Percentiles rank a stretch among this genome's conserved stretches.
Evolutionary conservation across 2,113 vertebrate genomes (phyloP).

Genomic region (Alethe castanea): DNA sequence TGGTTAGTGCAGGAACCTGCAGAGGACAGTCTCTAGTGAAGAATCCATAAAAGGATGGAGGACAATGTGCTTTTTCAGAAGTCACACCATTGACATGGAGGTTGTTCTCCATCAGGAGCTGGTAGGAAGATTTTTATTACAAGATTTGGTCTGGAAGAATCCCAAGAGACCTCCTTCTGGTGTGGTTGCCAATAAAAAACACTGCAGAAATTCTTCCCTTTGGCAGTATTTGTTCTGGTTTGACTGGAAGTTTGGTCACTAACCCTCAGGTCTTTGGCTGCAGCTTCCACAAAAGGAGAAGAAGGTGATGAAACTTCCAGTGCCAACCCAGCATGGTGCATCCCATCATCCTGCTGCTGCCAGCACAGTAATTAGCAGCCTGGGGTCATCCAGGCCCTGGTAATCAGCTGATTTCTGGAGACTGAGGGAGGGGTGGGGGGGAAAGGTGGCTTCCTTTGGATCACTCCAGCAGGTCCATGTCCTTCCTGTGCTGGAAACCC

Average conservation of each 20-base stretch:
- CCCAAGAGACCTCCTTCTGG: background rate
- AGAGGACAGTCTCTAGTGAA: background rate
- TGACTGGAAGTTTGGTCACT: background rate
- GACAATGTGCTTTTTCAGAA: background rate
- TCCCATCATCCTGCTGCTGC: background rate
- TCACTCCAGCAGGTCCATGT: background rate
- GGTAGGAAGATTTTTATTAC: background rate
- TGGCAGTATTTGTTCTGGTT: background rate
- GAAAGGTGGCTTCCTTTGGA: background rate
- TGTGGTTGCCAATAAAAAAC: slow-evolving; percentile 7
- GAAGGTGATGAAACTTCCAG: background rate
- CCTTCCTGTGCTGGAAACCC: background rate
- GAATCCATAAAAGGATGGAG: background rate
- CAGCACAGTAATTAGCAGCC: background rate
- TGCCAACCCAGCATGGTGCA: background rate
- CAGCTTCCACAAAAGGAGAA: background rate
- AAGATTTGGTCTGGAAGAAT: background rate
- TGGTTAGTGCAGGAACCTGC: background rate
- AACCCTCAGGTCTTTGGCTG: background rate
- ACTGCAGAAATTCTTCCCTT: background rate
- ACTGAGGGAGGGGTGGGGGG: rapidly evolving
- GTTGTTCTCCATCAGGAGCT: background rate
- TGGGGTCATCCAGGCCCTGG: background rate
- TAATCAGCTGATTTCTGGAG: background rate
- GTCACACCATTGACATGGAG: background rate